Evolutionary conservation across 2,888 invertebrate species (phyloP), one percentile per base, ranked within the genome.

Genomic region (Parnassius orleans): DNA sequence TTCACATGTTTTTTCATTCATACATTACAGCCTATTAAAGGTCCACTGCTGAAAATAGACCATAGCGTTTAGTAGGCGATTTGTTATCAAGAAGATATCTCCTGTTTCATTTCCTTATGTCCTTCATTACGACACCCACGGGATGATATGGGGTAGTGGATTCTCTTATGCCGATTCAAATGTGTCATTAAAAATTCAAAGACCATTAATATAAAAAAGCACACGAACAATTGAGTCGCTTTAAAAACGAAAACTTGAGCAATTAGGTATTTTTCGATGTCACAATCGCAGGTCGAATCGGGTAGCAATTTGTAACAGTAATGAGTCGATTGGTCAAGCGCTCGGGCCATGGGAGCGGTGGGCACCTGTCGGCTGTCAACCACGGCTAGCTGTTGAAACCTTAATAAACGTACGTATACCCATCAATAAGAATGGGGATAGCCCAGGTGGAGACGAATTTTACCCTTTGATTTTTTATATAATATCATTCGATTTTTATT

Each of bases 301-400:
- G 56, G 71, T 64, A 73, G 83, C 80, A 81, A 86, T 86, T 86
- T 86, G 86, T 86, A 83, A 77, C 76, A 74, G 76, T 81, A 81
- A 83, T 83, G 80, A 77, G 68, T 75, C 77, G 77, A 81, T 80
- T 80, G 84, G 83, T 80, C 81, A 79, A 74, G 64, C 62, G 63
- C 54, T 33, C 75, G 77, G 81, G 79, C 80, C 80, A 82, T 82
- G 84, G 84, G 86, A 86, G 77, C 78, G 71, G 63, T 55, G 69
- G 66, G 71, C 84, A 84, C 81, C 85, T 84, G 86, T 84, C 84
- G 79, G 71, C 79, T 81, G 83, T 81, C 82, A 78, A 74, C 77
- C 60, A 66, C 65, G 72, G 73, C 78, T 79, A 80, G 80, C 83
- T 73, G 74, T 79, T 80, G 81, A 74, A 74, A 74, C 75, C 77